Conservation (phyloP, 92 coral and sea anemone species). For the Epizoanthus scotinus region DNA sequence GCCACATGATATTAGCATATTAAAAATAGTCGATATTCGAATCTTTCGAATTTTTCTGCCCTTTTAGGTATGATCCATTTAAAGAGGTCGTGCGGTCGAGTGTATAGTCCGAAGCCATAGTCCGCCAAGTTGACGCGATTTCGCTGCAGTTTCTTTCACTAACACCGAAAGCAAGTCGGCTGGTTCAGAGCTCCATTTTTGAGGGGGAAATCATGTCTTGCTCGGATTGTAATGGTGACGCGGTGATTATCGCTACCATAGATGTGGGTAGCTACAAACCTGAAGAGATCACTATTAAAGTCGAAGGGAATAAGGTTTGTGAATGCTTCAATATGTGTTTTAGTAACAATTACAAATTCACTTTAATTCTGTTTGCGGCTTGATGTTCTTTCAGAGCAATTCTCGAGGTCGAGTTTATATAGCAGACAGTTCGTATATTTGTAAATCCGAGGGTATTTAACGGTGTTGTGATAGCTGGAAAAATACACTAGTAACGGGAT, state of each 20-base stretch:
- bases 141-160: not conserved
- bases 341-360: not conserved
- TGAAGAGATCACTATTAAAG: slow-evolving; percentile 87
- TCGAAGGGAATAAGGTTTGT: slow-evolving; percentile 77
- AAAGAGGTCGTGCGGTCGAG: slow-evolving; percentile 21
- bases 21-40: slow-evolving; percentile 13
- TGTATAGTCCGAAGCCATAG: not conserved
- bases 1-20: slow-evolving; percentile 7
- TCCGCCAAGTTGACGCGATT: not conserved
- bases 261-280: slow-evolving; percentile 92
- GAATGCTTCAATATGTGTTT: not conserved
- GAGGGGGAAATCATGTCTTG: slow-evolving; percentile 24
- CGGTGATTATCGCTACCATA: slow-evolving; percentile 64
- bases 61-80: slow-evolving; percentile 27
- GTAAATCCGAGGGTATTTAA: too few species aligned
- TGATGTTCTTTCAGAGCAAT: too few species aligned
- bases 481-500: too few species aligned
- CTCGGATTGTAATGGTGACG: slow-evolving; percentile 16
- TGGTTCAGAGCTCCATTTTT: not conserved
- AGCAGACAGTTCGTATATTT: too few species aligned
- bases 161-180: not conserved
- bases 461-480: too few species aligned
- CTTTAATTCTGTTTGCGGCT: too few species aligned
- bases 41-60: slow-evolving; percentile 32
- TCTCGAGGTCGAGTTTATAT: too few species aligned